Evolutionary conservation across 2,797 vertebrate species (phyloP).

Genomic region (Hyperoplus immaculatus): DNA sequence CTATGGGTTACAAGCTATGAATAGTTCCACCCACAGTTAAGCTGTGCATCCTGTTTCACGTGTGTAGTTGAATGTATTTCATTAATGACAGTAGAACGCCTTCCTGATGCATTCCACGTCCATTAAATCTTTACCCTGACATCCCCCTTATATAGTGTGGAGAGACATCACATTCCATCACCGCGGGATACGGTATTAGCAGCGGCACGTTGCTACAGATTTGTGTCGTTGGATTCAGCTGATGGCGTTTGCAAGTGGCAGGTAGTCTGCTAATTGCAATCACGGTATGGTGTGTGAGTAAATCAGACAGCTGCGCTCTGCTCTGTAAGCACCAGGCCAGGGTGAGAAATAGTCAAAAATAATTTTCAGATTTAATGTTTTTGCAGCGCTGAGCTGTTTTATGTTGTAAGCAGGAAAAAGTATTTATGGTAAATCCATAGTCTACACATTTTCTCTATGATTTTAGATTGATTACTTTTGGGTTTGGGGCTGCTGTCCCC

Average conservation of each 20-base stretch:
- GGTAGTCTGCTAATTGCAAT: slow-evolving; percentile 60
- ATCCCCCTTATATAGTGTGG: slow-evolving; percentile 5
- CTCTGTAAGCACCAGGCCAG: slow-evolving; percentile 27
- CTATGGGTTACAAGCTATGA: slow-evolving; percentile 13
- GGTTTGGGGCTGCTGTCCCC: background rate
- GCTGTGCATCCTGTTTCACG: background rate
- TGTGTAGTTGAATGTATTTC: slow-evolving; percentile 20
- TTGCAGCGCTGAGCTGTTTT: slow-evolving; percentile 6
- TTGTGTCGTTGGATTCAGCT: slow-evolving; percentile 31
- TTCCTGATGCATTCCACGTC: slow-evolving; percentile 31
- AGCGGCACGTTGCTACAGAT: slow-evolving; percentile 31
- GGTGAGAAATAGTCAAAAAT: slow-evolving; percentile 22
- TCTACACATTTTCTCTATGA: background rate
- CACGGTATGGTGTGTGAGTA: slow-evolving; percentile 38
- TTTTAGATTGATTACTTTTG: background rate
- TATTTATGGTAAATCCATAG: background rate
- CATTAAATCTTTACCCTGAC: slow-evolving; percentile 39
- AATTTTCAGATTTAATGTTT: slow-evolving; percentile 4
- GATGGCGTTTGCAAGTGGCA: slow-evolving; percentile 73
- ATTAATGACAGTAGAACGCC: slow-evolving; percentile 19
- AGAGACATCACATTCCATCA: slow-evolving; percentile 35
- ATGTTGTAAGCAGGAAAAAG: slow-evolving; percentile 4
- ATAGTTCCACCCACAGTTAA: slow-evolving; percentile 11
- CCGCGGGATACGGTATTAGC: slow-evolving; percentile 45
- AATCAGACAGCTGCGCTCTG: slow-evolving; percentile 50